These are phyloP conservation scores for Arctopsyche grandis DNA, from an alignment of 1,140 invertebrate genomes.

Conservation along the genomic window DNA sequence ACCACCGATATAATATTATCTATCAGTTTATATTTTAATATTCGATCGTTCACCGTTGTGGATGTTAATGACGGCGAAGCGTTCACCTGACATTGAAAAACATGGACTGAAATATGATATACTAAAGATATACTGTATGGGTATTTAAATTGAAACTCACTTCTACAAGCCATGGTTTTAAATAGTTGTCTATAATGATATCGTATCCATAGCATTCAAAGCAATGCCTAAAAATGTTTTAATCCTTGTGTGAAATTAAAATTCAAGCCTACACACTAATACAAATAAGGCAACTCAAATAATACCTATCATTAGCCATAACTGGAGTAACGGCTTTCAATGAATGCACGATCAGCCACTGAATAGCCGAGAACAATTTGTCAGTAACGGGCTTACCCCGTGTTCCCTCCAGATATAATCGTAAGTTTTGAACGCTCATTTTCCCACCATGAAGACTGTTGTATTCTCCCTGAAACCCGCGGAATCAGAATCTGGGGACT, in stretches of 20 bases:
- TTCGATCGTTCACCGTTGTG: conserved; percentile 94
- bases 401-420: conserved; percentile 90
- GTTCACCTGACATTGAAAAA: conserved; percentile 78
- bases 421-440: conserved; percentile 90
- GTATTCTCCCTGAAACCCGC: conserved; percentile 83
- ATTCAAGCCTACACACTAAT: conserved; percentile 61
- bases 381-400: conserved; percentile 88
- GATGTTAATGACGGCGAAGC: conserved; percentile 94
- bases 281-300: conserved; percentile 56
- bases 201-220: conserved; percentile 95
- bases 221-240: conserved; percentile 71
- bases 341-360: conserved; percentile 90
- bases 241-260: too few relatives aligned
- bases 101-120: background rate
- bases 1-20: conserved; percentile 95
- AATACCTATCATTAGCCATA: conserved; percentile 74
- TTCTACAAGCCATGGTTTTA: conserved; percentile 91
- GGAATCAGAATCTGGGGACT: too few relatives aligned
- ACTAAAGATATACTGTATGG: background rate
- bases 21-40: conserved; percentile 95
- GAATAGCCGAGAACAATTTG: conserved; percentile 84
- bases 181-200: conserved; percentile 85
- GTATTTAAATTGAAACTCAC: conserved; percentile 60
- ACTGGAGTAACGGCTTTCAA: conserved; percentile 84
- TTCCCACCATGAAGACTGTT: conserved; percentile 95